Base-by-base conservation (phyloP, 2,797 vertebrate genomes). In the Acipenser oxyrinchus region DNA sequence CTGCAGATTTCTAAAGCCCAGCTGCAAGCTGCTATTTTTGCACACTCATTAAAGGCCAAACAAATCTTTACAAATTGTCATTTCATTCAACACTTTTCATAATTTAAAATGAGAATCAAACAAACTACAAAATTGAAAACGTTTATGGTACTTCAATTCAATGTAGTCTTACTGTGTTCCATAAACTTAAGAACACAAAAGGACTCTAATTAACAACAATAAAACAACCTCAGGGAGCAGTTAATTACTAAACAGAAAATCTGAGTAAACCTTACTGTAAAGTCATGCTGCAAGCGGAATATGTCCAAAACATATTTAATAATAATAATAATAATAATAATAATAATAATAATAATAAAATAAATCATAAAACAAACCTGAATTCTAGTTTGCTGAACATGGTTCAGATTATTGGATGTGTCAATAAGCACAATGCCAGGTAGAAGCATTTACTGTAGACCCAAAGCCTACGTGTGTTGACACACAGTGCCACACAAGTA, bases 381-480 rank as follows among this genome's bases (percentile, higher is more conserved):
- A 90, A 87, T 84, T 78, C 89, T 76, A 84, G 88, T 92, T 91
- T 89, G 91, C 95, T 98, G 95, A 98, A 98, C 95, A 98, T 77
- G 93, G 95, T 98, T 97, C 95, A 98, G 95, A 98, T 92, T 93
- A 95, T 94, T 82, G 87, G 91, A 92, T 95, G 91, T 92, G 90
- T 92, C 90, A 89, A 90, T 93, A 94, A 91, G 92, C 91, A 94
- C 91, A 95, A 95, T 94, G 94, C 95, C 90, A 88, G 82, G 84
- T 77, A 96, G 92, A 91, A 95, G 95, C 95, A 95, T 97, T 90
- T 96, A 93, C 94, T 89, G 88, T 92, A 86, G 91, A 91, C 91
- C 94, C 92, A 91, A 90, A 77, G 82, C 83, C 85, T 86, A 86
- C 91, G 91, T 75, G 74, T 69, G 70, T 90, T 86, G 84, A 93